These are phyloP conservation scores for Molorchus minor DNA, from an alignment of 2,888 invertebrate genomes.

Conservation along the genomic window DNA sequence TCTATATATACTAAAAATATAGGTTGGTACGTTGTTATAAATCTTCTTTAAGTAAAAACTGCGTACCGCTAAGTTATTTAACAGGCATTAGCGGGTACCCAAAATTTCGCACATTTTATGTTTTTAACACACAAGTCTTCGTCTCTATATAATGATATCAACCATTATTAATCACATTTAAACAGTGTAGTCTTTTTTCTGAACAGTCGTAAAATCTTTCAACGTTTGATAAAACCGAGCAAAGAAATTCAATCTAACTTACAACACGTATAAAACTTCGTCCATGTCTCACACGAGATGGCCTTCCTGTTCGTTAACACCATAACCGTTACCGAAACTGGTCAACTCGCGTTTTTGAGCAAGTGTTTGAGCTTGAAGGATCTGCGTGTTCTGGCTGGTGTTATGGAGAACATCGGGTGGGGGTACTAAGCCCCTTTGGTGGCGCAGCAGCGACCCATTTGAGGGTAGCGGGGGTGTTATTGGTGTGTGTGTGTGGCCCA, in stretches of 20 bases:
- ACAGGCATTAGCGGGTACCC: constrained; percentile 3
- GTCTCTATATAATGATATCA: constrained; percentile 46
- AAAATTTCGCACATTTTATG: constrained; percentile 1
- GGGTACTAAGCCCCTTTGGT: constrained; percentile 56
- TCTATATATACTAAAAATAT: too few species aligned
- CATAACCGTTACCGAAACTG: constrained; percentile 62
- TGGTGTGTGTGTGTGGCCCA: constrained; percentile 63
- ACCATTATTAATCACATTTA: constrained; percentile 41
- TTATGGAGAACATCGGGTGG: constrained; percentile 63
- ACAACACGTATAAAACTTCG: constrained; percentile 57
- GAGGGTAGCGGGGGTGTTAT: constrained; percentile 56
- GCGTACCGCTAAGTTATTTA: constrained; percentile 3
- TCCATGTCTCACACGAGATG: constrained; percentile 63
- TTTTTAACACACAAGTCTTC: constrained; percentile 15
- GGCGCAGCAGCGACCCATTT: constrained; percentile 60
- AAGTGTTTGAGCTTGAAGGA: constrained; percentile 61
- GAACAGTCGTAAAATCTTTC: constrained; percentile 32
- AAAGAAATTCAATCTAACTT: constrained; percentile 30
- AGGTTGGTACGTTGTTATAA: too few species aligned
- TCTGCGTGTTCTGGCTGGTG: constrained; percentile 61
- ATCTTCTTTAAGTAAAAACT: constrained; percentile 10
- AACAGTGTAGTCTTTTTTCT: constrained; percentile 34
- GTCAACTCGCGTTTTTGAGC: constrained; percentile 61
- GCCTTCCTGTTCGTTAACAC: constrained; percentile 63
- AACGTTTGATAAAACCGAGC: constrained; percentile 27